These are phyloP conservation scores for Rhea pennata DNA, from an alignment of 2,113 vertebrate species.

Conservation along the genomic window DNA sequence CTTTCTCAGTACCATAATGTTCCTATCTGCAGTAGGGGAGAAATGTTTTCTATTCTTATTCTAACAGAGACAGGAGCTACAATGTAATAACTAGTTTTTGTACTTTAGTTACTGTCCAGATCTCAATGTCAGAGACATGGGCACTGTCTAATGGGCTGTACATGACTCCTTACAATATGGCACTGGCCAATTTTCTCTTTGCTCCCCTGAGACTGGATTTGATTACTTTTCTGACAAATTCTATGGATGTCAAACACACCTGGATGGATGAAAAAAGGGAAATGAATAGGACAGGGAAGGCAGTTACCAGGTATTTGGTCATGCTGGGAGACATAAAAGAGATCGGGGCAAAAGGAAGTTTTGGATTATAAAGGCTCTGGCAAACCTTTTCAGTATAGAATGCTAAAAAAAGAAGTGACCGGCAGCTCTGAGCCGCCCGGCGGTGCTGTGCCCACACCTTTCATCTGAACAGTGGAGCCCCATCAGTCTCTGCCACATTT, in stretches of 20 bases:
- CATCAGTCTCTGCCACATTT: constrained; percentile 18
- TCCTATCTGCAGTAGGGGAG: neutral
- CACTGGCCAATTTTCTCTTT: constrained; percentile 49
- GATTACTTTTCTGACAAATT: constrained; percentile 14
- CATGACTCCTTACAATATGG: constrained; percentile 16
- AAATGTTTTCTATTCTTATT: neutral
- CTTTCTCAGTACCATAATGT: neutral
- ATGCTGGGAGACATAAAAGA: constrained; percentile 41
- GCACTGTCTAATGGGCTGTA: neutral
- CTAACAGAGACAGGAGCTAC: neutral
- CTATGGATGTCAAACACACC: neutral
- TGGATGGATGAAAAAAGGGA: constrained; percentile 36
- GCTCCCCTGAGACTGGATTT: neutral
- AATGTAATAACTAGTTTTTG: neutral
- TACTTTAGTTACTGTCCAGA: neutral
- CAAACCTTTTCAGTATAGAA: constrained; percentile 29
- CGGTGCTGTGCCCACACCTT: constrained; percentile 7
- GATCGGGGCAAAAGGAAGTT: constrained; percentile 22
- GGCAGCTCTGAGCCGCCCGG: neutral
- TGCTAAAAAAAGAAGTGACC: constrained; percentile 1
- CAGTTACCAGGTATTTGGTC: constrained; percentile 27
- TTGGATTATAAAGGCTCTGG: constrained; percentile 26
- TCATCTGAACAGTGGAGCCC: neutral
- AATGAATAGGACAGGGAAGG: neutral
- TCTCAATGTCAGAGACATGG: neutral